phyloP scores from a whole-genome alignment of 2,797 vertebrate genomes.

The Carcharodon carcharias region DNA sequence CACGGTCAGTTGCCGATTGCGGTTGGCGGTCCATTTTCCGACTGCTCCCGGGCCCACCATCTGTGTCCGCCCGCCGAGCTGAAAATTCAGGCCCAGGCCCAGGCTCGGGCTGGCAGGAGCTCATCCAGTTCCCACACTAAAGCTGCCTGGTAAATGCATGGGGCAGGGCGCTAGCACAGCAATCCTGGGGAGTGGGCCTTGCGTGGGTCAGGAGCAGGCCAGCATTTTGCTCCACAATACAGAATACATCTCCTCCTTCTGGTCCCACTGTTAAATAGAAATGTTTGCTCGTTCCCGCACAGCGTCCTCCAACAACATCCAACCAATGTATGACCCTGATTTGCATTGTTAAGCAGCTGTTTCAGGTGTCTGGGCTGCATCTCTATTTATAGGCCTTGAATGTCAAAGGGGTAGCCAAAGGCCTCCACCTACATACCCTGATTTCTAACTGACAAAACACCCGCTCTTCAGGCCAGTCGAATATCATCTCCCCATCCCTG shows the following conservation, averaged over 20 bases:
- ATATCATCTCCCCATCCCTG: neutral
- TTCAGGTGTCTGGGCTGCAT: neutral
- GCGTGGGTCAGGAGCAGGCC: neutral
- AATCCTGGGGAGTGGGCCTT: neutral
- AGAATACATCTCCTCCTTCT: neutral
- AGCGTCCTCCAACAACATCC: neutral
- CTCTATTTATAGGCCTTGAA: neutral
- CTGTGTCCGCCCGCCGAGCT: too few relatives aligned
- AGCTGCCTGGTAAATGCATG: too few relatives aligned
- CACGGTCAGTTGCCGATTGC: too few relatives aligned
- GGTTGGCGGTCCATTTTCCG: too few relatives aligned
- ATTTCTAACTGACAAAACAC: neutral
- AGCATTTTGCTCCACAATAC: neutral
- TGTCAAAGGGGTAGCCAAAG: neutral
- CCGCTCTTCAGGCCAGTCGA: neutral
- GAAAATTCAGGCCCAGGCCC: too few relatives aligned
- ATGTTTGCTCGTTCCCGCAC: neutral
- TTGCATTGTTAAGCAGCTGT: neutral
- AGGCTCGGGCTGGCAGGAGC: too few relatives aligned
- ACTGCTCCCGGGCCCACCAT: too few relatives aligned
- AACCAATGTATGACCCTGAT: neutral
- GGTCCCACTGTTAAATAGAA: neutral
- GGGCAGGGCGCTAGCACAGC: neutral
- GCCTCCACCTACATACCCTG: neutral
- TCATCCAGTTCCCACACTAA: too few relatives aligned